A percentile compares a stretch with the other conserved stretches of the same genome.
Conservation (phyloP, 2,888 invertebrate species). For the Phyllotreta cruciferae region DNA sequence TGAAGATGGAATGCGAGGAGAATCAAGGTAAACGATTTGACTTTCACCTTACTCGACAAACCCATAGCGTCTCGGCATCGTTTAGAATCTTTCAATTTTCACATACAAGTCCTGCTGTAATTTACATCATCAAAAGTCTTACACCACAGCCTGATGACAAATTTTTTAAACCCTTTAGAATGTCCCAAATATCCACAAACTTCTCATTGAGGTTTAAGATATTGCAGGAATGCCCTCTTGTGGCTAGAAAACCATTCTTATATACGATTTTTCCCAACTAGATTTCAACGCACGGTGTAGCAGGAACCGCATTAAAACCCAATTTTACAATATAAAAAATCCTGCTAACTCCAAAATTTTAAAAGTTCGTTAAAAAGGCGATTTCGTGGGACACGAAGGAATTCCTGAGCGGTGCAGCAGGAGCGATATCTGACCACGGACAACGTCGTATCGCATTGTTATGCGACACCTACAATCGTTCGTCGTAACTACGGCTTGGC, state of each 20-base stretch:
- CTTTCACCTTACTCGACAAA: constrained; percentile 31
- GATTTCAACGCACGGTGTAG: no score
- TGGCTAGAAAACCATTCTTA: constrained; percentile 3
- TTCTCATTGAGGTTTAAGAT: constrained; percentile 5
- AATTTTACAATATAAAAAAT: no score
- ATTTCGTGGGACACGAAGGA: no score
- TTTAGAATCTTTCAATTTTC: neutral
- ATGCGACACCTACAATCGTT: constrained; percentile 9
- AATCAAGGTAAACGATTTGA: constrained; percentile 37
- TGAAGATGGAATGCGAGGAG: constrained; percentile 30
- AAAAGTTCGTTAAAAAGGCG: no score
- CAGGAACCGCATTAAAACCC: no score
- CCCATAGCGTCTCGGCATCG: constrained; percentile 25
- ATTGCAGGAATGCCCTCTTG: constrained; percentile 15
- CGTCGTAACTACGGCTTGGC: constrained; percentile 2
- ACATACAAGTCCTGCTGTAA: neutral
- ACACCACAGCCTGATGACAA: no score
- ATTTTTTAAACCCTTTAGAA: no score
- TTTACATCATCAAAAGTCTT: neutral
- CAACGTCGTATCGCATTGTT: neutral
- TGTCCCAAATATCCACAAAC: no score
- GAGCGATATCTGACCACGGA: constrained; percentile 12
- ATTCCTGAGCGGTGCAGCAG: neutral
- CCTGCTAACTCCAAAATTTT: no score
- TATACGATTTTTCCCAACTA: no score